Conservation (phyloP, 2,797 vertebrate genomes). For the Echeneis naucrates region DNA sequence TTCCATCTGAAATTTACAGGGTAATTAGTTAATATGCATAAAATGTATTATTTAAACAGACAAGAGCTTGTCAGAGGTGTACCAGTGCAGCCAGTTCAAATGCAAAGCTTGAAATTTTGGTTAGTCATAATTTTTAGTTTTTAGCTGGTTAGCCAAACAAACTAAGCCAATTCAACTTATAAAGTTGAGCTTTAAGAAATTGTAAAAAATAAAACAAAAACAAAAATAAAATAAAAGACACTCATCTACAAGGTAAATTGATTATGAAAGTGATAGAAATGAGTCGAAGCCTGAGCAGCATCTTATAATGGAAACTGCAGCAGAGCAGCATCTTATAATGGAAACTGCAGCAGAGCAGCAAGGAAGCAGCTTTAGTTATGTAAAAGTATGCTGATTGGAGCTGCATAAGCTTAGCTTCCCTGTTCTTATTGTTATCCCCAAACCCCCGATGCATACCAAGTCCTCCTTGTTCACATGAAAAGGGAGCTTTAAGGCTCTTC, state of each 20-base stretch:
- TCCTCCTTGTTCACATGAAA: slow-evolving; percentile 67
- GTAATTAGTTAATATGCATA: slow-evolving; percentile 30
- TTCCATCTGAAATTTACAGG: slow-evolving; percentile 73
- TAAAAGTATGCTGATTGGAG: background rate
- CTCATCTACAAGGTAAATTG: background rate
- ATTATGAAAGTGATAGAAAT: background rate
- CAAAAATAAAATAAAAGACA: no score
- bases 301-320: background rate
- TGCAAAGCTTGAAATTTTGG: background rate
- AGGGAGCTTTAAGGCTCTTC: slow-evolving; percentile 76
- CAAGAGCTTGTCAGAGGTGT: background rate
- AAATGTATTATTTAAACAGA: background rate
- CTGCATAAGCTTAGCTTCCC: background rate
- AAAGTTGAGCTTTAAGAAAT: background rate
- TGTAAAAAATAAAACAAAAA: no score
- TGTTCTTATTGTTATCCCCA: background rate
- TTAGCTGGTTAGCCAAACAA: background rate
- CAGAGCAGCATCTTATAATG: background rate
- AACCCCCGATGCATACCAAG: slow-evolving; percentile 74
- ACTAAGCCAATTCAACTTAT: background rate
- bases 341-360: background rate
- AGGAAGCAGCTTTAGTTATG: background rate
- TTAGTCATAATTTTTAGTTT: background rate
- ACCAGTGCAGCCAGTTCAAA: background rate
- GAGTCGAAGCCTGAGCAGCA: background rate